phyloP scores from a whole-genome alignment of 92 coral and sea anemone species.

The Metridium senile region DNA sequence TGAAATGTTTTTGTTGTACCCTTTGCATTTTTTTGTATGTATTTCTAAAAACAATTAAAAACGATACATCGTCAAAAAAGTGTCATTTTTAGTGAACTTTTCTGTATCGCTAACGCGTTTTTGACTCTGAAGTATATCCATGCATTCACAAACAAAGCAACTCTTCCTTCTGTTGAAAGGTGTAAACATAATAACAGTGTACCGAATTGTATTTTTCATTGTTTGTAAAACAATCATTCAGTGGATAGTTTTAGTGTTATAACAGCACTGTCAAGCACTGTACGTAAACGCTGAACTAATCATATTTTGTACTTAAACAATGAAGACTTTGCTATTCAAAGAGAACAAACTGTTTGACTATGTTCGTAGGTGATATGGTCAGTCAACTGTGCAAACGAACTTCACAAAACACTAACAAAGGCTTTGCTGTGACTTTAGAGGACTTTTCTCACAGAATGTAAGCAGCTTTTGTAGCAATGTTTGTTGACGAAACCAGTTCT shows the following conservation, averaged over 20 bases:
- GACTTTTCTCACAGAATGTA: slow-evolving; percentile 10
- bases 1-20: too few relatives aligned
- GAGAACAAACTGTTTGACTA: background rate
- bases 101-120: background rate
- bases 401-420: background rate
- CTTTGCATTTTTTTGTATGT: too few relatives aligned
- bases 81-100: too few relatives aligned
- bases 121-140: background rate
- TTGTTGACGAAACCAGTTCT: background rate
- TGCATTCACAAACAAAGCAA: background rate
- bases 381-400: slow-evolving; percentile 18
- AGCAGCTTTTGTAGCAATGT: background rate
- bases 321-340: background rate
- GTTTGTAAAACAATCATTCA: background rate
- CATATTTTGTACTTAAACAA: background rate
- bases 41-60: too few relatives aligned
- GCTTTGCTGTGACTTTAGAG: background rate
- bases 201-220: slow-evolving; percentile 4
- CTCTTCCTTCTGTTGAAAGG: background rate
- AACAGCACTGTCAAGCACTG: background rate
- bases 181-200: background rate
- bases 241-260: background rate
- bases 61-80: too few relatives aligned
- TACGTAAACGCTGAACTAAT: slow-evolving; percentile 1
- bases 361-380: background rate